Evolutionary conservation across 2,797 vertebrate genomes (phyloP).

Genomic region (Otus scops): DNA sequence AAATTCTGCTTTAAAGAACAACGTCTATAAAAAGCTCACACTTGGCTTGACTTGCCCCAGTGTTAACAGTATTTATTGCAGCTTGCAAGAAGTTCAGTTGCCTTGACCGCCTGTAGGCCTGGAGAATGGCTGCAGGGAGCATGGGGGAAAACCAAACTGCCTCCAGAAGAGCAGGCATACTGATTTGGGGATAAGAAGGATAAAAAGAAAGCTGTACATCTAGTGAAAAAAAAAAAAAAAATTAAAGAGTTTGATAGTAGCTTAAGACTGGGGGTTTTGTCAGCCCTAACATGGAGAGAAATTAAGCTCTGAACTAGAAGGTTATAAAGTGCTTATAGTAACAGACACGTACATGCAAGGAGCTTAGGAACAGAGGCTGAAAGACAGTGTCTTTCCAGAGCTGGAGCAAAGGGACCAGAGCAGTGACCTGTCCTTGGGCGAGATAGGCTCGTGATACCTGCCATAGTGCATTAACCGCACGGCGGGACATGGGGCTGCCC

Average conservation of each 20-base stretch:
- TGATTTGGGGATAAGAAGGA: neutral
- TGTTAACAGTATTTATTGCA: neutral
- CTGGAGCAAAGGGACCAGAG: neutral
- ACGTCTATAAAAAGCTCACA: neutral
- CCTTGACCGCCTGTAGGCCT: neutral
- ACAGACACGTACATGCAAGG: neutral
- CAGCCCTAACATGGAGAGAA: neutral
- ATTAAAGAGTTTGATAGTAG: conserved; percentile 2
- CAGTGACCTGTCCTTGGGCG: neutral
- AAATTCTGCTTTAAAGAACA: neutral
- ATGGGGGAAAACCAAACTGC: neutral
- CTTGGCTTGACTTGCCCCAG: neutral
- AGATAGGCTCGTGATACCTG: neutral
- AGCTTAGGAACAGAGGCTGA: neutral
- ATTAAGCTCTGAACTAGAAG: conserved; percentile 32
- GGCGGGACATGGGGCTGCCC: fast-evolving
- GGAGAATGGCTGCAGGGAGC: neutral
- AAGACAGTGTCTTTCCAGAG: neutral
- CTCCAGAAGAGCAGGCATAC: neutral
- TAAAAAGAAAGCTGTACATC: neutral
- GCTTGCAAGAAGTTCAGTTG: neutral
- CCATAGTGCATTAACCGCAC: fast-evolving
- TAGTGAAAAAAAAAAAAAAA: neutral
- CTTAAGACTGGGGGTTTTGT: conserved; percentile 17
- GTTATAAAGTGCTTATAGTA: conserved; percentile 38